Base-by-base conservation (phyloP, 2,113 vertebrate species). In the Rhynchomys soricoides region DNA sequence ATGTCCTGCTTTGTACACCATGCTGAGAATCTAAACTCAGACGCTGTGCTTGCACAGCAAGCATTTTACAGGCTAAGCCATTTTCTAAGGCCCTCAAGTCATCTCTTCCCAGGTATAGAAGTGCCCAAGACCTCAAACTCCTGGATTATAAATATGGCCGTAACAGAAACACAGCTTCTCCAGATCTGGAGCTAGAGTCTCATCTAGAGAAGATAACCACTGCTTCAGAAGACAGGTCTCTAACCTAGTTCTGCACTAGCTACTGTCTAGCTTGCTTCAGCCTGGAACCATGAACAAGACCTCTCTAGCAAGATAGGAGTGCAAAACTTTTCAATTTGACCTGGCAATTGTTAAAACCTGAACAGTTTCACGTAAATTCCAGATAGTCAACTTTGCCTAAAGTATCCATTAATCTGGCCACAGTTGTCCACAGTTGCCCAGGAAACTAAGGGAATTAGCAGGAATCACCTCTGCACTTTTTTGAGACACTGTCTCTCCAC, bases 311-410 rank as follows among this genome's bases (percentile, higher is more conserved):
- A 86, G 26, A 45, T 48, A 45, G 24, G 8, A 83, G n/a, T 48
- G 2, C 70, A 43, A 95, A 90, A 79, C 85, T 68, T 37, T 73
- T 91, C 45, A 75, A 45, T 74, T 52, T 89, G 50, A 45, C 16
- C 22, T 55, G 21, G 52, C 1, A 45, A 66, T 59, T 90, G 88
- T n/a, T 77, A 79, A 89, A 94, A 90, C 50, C 40, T 48, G 52
- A 22, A 81, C n/a, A 5, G 64, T 57, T 90, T 91, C 71, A 70
- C 37, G 87, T 78, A 68, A 89, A 86, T 87, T 95, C 22, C 43
- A 96, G 26, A 57, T 9, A 78, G 16, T 78, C 3, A 0, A 19
- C 48, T 17, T 78, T 16, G 7, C 59, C 81, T 88, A 4, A 93
- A 93, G 73, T 50, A 86, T 66, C 15, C 68, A 34, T 52, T 70